Base-by-base conservation (phyloP, 2,888 invertebrate genomes). In the Palloptera scutellata region DNA sequence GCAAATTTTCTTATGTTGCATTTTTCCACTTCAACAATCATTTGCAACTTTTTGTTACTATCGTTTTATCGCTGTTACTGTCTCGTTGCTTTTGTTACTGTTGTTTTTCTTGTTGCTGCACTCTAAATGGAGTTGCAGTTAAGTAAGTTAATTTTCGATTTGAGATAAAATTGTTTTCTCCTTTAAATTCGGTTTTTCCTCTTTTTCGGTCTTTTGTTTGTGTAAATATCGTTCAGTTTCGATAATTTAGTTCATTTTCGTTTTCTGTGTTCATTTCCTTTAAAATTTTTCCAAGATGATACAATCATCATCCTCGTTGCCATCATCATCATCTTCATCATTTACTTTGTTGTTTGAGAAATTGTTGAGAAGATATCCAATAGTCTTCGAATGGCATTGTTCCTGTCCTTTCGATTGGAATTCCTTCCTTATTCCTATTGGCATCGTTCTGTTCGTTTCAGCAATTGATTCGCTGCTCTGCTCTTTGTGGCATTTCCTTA, bases 111-210 rank as follows among this genome's bases (percentile, higher is more conserved):
- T 48, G 48, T 48, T 30, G 30, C 30, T 30, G 48, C 10, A 5
- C 42, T 17, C n/a, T n/a, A n/a, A n/a, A n/a, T n/a, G n/a, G n/a
- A 41, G 10, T 9, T n/a, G n/a, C 41, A 20, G 51, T 53, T 65
- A 59, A 65, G 64, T 65, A 20, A 17, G 64, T 65, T 65, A 65
- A 65, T 65, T 65, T 65, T 65, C 64, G 64, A 65, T 65, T 59
- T 65, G 64, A 42, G 52, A 65, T 65, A 59, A 59, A 65, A 59
- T 65, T 59, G 63, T 59, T 59, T 65, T 65, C 64, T 48, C 6
- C 30, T 30, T 30, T 30, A 11, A 15, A 13, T 15, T n/a, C 5
- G 6, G 8, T 48, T 15, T 48, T 48, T 13, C 48, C 1, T 48
- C 15, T 30, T 48, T 48, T 48, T 48, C 48, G 9, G n/a, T 48